Evolutionary conservation across 2,113 vertebrate species (phyloP).

Genomic region (Mungos mungo): DNA sequence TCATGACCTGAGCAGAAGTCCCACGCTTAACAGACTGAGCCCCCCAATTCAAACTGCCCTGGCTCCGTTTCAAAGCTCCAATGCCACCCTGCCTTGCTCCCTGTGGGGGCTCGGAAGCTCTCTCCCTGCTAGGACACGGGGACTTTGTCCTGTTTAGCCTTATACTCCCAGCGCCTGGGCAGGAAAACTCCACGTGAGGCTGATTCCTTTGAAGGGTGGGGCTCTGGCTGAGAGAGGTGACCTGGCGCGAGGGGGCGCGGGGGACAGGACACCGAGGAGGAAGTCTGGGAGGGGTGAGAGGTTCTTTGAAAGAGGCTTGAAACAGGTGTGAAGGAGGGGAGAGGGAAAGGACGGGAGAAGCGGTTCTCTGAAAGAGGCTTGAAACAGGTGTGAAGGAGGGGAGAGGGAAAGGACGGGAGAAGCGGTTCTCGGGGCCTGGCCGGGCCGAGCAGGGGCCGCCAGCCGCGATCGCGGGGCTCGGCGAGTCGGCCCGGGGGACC

Average conservation of each 20-base stretch:
- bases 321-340: not conserved
- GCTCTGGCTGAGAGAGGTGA: not conserved
- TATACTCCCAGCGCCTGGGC: not conserved
- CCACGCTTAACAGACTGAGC: too few species aligned
- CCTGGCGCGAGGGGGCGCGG: not conserved
- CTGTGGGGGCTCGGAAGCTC: not conserved
- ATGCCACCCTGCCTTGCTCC: not conserved
- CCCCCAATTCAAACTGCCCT: not conserved
- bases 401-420: not conserved
- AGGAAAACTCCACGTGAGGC: too few species aligned
- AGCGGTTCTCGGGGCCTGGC: not conserved
- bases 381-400: not conserved
- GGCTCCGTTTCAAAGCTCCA: not conserved
- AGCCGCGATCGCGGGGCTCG: fast-evolving
- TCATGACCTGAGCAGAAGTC: too few species aligned
- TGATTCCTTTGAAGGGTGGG: not conserved
- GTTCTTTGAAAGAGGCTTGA: not conserved
- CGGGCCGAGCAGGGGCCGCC: not conserved
- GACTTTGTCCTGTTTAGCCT: not conserved
- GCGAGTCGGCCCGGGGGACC: fast-evolving
- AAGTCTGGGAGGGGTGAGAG: not conserved
- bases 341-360: not conserved
- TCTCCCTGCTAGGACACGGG: not conserved
- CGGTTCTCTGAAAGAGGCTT: not conserved
- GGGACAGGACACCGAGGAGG: not conserved